Conservation (phyloP, 2,888 invertebrate genomes). For the Incurvaria masculella region DNA sequence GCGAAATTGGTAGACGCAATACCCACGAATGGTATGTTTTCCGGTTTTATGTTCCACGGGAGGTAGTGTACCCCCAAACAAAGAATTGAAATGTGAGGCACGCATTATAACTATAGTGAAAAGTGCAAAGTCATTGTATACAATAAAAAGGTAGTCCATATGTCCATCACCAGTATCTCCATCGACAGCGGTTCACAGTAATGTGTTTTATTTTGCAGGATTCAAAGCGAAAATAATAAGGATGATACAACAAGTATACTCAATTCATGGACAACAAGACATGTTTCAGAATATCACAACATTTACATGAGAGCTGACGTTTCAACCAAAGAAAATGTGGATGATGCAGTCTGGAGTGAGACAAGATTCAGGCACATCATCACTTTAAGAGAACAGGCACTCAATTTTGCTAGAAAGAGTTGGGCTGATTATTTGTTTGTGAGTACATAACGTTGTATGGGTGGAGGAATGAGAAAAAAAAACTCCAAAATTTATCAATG, state of each 20-base stretch:
- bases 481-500: too few species aligned
- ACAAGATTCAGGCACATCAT: slow-evolving; percentile 78
- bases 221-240: slow-evolving; percentile 81
- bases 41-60: too few species aligned
- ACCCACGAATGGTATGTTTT: too few species aligned
- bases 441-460: too few species aligned
- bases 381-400: slow-evolving; percentile 69
- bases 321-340: slow-evolving; percentile 47
- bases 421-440: slow-evolving; percentile 93
- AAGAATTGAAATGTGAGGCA: too few species aligned
- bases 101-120: too few species aligned
- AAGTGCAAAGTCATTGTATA: too few species aligned
- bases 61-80: too few species aligned
- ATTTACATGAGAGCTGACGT: slow-evolving; percentile 58
- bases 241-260: slow-evolving; percentile 75
- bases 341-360: slow-evolving; percentile 71
- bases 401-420: slow-evolving; percentile 65
- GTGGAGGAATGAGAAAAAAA: too few species aligned
- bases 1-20: too few species aligned
- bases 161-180: slow-evolving; percentile 2
- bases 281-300: slow-evolving; percentile 66
- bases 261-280: slow-evolving; percentile 65
- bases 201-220: slow-evolving; percentile 56
- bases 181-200: not conserved
- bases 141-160: not conserved